A percentile compares a stretch with the other conserved stretches of the same genome.
phyloP scores from a whole-genome alignment of 2,797 vertebrate species.

The Crocidura indochinensis region DNA sequence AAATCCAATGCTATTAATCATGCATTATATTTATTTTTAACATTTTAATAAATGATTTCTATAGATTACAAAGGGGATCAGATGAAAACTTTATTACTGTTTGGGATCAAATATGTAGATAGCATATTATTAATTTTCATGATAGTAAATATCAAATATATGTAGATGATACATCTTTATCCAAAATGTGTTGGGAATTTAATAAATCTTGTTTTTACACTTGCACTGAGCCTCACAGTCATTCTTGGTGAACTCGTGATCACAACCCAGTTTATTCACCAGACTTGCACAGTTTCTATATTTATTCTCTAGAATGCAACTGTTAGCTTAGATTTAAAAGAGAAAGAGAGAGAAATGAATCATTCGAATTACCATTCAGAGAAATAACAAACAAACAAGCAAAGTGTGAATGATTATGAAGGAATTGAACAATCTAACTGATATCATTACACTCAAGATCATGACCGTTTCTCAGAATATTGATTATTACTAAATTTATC shows the following conservation, averaged over 20 bases:
- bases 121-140: background rate
- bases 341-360: conserved; percentile 81
- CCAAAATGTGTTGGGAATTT: fast-evolving
- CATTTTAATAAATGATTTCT: background rate
- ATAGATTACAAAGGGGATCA: conserved; percentile 25
- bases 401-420: background rate
- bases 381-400: background rate
- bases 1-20: background rate
- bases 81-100: background rate
- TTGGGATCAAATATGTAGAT: background rate
- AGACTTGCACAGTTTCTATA: background rate
- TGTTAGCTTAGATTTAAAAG: conserved; percentile 86
- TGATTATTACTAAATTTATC: background rate
- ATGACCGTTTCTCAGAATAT: background rate
- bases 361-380: background rate
- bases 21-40: conserved; percentile 22
- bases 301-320: fast-evolving
- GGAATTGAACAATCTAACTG: background rate
- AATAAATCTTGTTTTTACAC: conserved; percentile 66
- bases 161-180: background rate
- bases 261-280: fast-evolving
- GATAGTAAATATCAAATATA: background rate
- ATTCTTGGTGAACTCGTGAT: fast-evolving
- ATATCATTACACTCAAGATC: background rate
- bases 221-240: background rate